Conservation (phyloP, 2,888 invertebrate species). For the Scaptomyza tumidula region DNA sequence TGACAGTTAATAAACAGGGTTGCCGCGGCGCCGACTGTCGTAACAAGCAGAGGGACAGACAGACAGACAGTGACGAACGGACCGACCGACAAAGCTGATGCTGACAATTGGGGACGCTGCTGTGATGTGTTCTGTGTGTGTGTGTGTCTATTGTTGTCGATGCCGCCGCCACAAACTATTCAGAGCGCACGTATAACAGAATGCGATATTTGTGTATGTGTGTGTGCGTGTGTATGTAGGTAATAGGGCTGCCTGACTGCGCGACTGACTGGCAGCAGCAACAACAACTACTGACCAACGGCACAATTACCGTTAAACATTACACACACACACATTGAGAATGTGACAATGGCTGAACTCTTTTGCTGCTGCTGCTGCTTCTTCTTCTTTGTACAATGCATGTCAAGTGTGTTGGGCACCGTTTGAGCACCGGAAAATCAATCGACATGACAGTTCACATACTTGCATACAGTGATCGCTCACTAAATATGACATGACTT, state of each 20-base stretch:
- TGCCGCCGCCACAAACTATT: conserved; percentile 54
- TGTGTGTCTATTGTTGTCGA: conserved; percentile 58
- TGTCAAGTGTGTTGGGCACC: conserved; percentile 61
- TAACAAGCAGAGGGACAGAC: conserved; percentile 18
- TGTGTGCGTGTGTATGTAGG: conserved; percentile 54
- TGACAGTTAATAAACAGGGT: conserved; percentile 69
- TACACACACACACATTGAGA: conserved; percentile 32
- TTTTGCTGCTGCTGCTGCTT: conserved; percentile 10
- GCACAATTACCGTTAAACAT: conserved; percentile 72
- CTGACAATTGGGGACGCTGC: conserved; percentile 54
- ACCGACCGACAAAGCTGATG: conserved; percentile 39
- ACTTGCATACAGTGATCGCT: conserved; percentile 3
- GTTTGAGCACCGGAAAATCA: conserved; percentile 72
- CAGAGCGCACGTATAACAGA: conserved; percentile 49
- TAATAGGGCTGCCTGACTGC: conserved; percentile 65
- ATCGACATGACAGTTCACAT: conserved; percentile 62
- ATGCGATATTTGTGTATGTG: conserved; percentile 11
- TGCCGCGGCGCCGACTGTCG: conserved; percentile 44
- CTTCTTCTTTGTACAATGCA: conserved; percentile 60
- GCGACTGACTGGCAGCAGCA: conserved; percentile 29
- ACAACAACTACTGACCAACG: conserved; percentile 59
- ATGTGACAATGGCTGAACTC: conserved; percentile 58
- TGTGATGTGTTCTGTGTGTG: conserved; percentile 16
- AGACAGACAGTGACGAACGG: too few relatives aligned
- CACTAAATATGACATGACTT: neutral